Evolutionary conservation across 1,140 invertebrate species (phyloP).

Genomic region (Brachionus sp.): DNA sequence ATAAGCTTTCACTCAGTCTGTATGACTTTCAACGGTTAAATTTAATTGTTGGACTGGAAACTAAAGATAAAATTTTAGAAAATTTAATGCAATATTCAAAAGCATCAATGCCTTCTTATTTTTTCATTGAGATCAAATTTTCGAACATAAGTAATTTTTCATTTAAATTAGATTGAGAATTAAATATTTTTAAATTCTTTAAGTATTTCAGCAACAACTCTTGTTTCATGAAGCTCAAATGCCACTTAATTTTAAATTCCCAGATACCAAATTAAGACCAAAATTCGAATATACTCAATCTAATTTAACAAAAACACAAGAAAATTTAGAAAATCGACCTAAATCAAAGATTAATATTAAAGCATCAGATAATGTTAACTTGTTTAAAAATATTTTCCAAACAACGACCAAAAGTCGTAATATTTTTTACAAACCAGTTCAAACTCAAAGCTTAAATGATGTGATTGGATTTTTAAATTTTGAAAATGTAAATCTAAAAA

Average conservation of each 20-base stretch:
- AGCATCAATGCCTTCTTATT: not conserved
- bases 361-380: not conserved
- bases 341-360: not conserved
- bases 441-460: not conserved
- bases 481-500: not conserved
- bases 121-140: conserved; percentile 1
- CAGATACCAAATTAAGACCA: not conserved
- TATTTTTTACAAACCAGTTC: not conserved
- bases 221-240: conserved; percentile 12
- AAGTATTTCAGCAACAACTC: not conserved
- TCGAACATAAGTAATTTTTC: not conserved
- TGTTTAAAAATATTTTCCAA: not conserved
- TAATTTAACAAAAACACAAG: not conserved
- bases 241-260: conserved; percentile 18
- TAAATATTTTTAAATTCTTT: not conserved
- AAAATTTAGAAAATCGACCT: not conserved
- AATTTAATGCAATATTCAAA: not conserved
- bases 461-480: not conserved
- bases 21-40: conserved; percentile 23
- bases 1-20: not conserved
- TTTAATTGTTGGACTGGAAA: not conserved
- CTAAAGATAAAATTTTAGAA: not conserved
- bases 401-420: not conserved
- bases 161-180: not conserved
- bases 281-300: not conserved